Conservation (phyloP, 2,797 vertebrate genomes). For the Poecilia wingei region DNA sequence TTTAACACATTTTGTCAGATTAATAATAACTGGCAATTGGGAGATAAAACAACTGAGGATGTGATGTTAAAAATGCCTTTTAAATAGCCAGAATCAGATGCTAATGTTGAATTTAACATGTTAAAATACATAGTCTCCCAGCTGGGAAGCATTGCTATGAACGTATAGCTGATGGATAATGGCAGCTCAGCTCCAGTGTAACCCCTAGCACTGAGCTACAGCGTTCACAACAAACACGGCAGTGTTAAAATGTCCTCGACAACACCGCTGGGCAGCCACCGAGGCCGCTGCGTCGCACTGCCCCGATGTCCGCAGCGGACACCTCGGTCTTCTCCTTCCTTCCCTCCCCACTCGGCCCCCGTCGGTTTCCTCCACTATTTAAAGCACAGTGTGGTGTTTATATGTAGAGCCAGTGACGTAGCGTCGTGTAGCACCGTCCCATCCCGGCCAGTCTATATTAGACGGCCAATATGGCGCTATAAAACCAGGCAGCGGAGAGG, state of each 20-base stretch:
- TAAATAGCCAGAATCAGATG: neutral
- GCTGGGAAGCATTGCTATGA: neutral
- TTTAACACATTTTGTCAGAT: fast-evolving
- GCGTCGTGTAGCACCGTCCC: conserved; percentile 95
- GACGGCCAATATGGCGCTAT: conserved; percentile 97
- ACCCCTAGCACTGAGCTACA: neutral
- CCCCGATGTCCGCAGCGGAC: conserved; percentile 76
- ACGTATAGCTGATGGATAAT: neutral
- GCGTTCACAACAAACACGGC: neutral
- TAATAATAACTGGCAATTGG: neutral
- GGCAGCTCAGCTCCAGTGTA: neutral
- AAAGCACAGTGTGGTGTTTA: conserved; percentile 94
- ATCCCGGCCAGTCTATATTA: conserved; percentile 98
- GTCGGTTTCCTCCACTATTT: conserved; percentile 89
- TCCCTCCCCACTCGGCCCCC: conserved; percentile 57
- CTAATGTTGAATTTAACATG: neutral
- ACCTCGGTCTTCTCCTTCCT: conserved; percentile 53
- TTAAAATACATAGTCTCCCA: neutral
- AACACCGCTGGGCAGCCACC: neutral
- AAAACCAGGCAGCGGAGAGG: conserved; percentile 91
- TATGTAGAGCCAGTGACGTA: conserved; percentile 96
- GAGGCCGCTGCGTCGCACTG: conserved; percentile 23
- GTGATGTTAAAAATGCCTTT: neutral
- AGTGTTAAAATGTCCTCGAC: neutral
- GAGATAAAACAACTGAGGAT: neutral